A percentile compares a stretch with the other conserved stretches of the same genome.
These are phyloP conservation scores for Cepphus grylle DNA, from an alignment of 2,113 vertebrate genomes.

Conservation along the genomic window DNA sequence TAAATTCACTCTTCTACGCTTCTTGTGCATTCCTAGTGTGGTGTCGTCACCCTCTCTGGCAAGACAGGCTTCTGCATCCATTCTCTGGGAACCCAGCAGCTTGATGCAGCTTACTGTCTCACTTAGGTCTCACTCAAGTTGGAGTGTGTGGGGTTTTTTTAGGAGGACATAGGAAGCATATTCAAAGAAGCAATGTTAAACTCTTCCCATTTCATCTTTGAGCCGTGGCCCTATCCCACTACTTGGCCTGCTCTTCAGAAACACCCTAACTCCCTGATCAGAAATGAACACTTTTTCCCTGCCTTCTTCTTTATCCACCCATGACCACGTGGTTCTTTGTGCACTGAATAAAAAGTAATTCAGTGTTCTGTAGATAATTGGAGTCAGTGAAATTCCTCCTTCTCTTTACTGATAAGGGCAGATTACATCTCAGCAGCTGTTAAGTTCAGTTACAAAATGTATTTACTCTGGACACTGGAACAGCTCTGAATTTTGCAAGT, in stretches of 20 bases:
- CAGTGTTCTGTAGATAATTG: background rate
- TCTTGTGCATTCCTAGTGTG: background rate
- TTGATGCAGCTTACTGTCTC: background rate
- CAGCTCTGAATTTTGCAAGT: background rate
- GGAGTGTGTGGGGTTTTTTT: background rate
- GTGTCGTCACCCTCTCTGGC: background rate
- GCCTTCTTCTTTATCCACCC: background rate
- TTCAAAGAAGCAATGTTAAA: background rate
- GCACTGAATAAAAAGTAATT: background rate
- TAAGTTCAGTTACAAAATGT: background rate
- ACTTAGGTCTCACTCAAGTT: background rate
- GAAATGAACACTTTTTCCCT: background rate
- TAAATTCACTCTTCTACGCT: background rate
- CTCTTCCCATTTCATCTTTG: background rate
- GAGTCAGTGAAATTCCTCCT: background rate
- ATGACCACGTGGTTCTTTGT: background rate
- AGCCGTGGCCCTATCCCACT: background rate
- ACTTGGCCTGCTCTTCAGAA: background rate
- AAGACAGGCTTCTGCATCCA: accelerated
- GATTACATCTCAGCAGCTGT: background rate
- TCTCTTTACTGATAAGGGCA: background rate
- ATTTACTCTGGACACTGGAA: background rate
- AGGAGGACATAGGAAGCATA: background rate
- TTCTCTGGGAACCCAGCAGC: background rate
- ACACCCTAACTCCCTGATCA: background rate